Conservation (phyloP, 2,113 vertebrate species). For the Pangasianodon hypophthalmus region DNA sequence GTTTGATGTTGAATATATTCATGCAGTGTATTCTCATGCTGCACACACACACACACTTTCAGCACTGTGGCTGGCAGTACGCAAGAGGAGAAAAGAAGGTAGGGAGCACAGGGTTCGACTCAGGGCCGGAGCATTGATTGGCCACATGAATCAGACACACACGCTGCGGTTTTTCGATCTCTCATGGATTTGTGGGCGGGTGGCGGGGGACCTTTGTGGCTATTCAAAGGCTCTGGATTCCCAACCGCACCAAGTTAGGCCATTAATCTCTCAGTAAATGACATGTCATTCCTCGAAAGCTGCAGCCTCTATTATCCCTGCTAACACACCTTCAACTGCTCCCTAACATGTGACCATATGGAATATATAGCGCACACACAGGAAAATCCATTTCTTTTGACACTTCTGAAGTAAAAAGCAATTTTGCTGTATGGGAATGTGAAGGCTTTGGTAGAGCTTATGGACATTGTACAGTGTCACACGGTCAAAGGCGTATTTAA, state of each 20-base stretch:
- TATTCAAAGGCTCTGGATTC: constrained; percentile 41
- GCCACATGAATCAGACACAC: constrained; percentile 41
- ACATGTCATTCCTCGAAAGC: constrained; percentile 45
- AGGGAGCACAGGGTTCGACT: neutral
- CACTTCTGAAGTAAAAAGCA: neutral
- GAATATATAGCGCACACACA: constrained; percentile 28
- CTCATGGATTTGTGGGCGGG: constrained; percentile 33
- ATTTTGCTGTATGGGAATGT: constrained; percentile 1
- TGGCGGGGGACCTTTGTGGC: constrained; percentile 39
- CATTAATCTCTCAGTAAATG: constrained; percentile 49
- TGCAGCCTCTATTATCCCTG: constrained; percentile 30
- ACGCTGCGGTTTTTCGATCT: constrained; percentile 41
- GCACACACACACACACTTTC: neutral
- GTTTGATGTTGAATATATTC: constrained; percentile 41
- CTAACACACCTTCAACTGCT: constrained; percentile 35
- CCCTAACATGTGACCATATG: constrained; percentile 15
- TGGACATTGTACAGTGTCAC: neutral
- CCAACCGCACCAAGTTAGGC: constrained; percentile 37
- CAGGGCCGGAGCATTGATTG: constrained; percentile 31
- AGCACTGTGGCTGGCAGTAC: neutral
- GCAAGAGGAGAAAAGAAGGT: neutral
- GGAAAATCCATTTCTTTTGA: neutral
- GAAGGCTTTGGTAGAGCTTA: neutral
- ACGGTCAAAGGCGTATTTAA: neutral
- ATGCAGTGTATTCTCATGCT: constrained; percentile 6